Evolutionary conservation across 2,797 vertebrate genomes (phyloP).

Genomic region (Gobionotothen gibberifrons): DNA sequence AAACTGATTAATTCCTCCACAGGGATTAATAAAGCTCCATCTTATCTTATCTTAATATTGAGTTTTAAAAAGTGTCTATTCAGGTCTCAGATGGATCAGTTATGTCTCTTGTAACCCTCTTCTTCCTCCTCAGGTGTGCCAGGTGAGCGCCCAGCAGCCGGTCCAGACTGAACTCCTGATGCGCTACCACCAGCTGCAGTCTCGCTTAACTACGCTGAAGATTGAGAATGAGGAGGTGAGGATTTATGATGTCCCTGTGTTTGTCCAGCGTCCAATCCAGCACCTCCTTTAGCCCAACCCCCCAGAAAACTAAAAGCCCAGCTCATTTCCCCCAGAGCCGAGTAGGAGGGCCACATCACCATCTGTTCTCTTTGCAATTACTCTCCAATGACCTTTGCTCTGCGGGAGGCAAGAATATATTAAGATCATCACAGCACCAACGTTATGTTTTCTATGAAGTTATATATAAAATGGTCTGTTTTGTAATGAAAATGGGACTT

Average conservation of each 20-base stretch:
- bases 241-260: slow-evolving; percentile 40
- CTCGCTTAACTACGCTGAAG: slow-evolving; percentile 94
- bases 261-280: slow-evolving; percentile 14
- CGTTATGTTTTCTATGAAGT: slow-evolving; percentile 37
- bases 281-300: slow-evolving; percentile 1
- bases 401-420: slow-evolving; percentile 51
- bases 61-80: not conserved
- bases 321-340: slow-evolving; percentile 57
- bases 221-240: slow-evolving; percentile 99
- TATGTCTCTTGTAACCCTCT: not conserved
- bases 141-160: slow-evolving; percentile 98
- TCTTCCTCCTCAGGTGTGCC: slow-evolving; percentile 88
- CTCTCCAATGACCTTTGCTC: slow-evolving; percentile 57
- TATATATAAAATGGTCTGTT: slow-evolving; percentile 37
- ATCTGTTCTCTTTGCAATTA: slow-evolving; percentile 74
- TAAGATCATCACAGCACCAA: slow-evolving; percentile 44
- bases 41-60: not conserved
- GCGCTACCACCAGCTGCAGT: slow-evolving; percentile 98
- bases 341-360: slow-evolving; percentile 65
- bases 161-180: slow-evolving; percentile 97
- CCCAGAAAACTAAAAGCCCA: slow-evolving; percentile 29
- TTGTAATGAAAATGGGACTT: slow-evolving; percentile 35
- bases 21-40: too few species aligned
- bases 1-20: too few species aligned
- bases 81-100: not conserved